phyloP scores from a whole-genome alignment of 2,113 vertebrate species.

The Urocolius indicus region DNA sequence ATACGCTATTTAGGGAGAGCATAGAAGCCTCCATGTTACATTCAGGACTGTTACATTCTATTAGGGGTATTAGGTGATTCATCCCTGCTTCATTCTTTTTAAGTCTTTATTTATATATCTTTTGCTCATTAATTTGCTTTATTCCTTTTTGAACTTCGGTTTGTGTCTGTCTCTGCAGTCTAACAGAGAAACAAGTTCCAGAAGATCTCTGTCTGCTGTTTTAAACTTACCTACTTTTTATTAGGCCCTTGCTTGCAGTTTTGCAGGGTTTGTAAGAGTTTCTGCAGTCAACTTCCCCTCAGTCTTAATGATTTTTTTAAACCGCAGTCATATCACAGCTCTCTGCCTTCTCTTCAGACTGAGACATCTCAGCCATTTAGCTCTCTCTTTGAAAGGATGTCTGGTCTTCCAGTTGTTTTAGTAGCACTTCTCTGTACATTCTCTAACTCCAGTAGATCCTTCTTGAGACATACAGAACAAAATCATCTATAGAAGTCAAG shows the following conservation, averaged over 20 bases:
- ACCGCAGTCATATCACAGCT: neutral
- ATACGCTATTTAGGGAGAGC: neutral
- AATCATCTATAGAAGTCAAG: neutral
- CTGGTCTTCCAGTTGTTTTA: neutral
- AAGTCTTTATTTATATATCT: neutral
- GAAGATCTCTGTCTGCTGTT: neutral
- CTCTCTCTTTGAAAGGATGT: neutral
- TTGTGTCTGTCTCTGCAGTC: neutral
- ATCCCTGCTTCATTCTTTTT: neutral
- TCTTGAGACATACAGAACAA: neutral
- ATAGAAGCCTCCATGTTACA: accelerated
- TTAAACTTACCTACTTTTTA: neutral
- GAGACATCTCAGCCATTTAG: neutral
- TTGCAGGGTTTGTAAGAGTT: neutral
- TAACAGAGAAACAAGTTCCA: neutral
- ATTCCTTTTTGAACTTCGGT: neutral
- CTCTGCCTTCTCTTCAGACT: neutral
- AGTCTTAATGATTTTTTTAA: neutral
- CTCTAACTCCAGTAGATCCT: neutral
- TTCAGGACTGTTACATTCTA: neutral
- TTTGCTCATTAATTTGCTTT: neutral
- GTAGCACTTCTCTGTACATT: neutral
- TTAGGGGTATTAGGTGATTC: neutral
- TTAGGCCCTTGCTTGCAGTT: neutral
- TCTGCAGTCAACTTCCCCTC: neutral